Evolutionary conservation across 2,113 vertebrate genomes (phyloP).

Genomic region (Oreochromis tanganicae): DNA sequence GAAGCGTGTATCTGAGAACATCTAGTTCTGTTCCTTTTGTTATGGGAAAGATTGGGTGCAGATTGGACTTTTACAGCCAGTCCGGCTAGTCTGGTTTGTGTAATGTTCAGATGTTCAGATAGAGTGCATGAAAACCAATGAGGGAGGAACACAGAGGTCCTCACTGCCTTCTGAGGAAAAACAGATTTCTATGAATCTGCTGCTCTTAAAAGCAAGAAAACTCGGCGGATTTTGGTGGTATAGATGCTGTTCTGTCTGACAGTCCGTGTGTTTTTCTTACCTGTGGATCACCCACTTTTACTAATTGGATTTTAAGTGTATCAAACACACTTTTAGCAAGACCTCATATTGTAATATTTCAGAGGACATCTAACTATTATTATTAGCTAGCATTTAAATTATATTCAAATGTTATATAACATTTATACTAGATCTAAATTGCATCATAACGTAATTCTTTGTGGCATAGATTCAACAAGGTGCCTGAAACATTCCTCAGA

Average conservation of each 20-base stretch:
- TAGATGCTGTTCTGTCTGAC: too few species aligned
- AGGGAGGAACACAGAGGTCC: constrained; percentile 19
- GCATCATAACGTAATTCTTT: not conserved
- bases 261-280: not conserved
- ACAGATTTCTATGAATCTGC: constrained; percentile 34
- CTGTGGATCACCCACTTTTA: constrained; percentile 1
- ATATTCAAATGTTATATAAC: not conserved
- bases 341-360: not conserved
- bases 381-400: not conserved
- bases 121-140: constrained; percentile 30
- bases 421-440: not conserved
- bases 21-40: constrained; percentile 53
- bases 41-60: constrained; percentile 48
- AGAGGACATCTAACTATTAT: not conserved
- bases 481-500: not conserved
- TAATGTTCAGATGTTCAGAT: constrained; percentile 44
- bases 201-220: not conserved
- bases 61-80: constrained; percentile 54
- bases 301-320: constrained; percentile 17
- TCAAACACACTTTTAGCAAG: constrained; percentile 11
- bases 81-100: constrained; percentile 61
- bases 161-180: constrained; percentile 41
- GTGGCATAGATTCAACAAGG: not conserved
- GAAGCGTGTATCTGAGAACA: constrained; percentile 44
- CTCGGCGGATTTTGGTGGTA: not conserved